These are phyloP conservation scores for Montipora capitata DNA, from an alignment of 92 coral and sea anemone genomes.

Conservation along the genomic window DNA sequence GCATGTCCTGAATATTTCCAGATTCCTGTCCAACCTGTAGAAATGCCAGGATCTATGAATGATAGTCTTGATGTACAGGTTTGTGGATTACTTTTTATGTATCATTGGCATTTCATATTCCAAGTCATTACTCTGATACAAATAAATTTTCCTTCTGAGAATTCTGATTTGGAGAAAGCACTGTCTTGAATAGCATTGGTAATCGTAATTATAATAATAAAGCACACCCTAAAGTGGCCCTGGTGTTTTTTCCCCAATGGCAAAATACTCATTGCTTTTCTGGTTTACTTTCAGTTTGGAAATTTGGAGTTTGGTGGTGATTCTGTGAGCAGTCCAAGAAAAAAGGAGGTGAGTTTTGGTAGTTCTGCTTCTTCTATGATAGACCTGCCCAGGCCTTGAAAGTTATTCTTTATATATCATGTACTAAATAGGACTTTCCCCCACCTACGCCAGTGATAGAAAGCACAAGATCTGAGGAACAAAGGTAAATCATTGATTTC, in stretches of 20 bases:
- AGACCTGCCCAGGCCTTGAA: not conserved
- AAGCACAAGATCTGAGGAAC: constrained; percentile 38
- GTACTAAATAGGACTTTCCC: constrained; percentile 31
- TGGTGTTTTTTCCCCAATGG: no score
- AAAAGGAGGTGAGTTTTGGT: constrained; percentile 59
- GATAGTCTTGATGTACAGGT: constrained; percentile 98
- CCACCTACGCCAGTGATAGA: constrained; percentile 39
- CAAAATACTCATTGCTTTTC: not conserved
- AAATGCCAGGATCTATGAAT: constrained; percentile 96
- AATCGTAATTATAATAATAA: no score
- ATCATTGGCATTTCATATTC: not conserved
- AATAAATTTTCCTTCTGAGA: not conserved
- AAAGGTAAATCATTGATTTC: constrained; percentile 12
- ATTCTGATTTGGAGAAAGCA: no score
- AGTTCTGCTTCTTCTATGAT: not conserved
- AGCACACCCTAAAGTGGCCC: no score
- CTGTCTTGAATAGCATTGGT: no score
- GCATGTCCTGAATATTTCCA: constrained; percentile 25
- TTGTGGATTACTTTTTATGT: not conserved
- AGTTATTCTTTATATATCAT: not conserved
- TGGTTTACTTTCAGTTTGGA: constrained; percentile 80
- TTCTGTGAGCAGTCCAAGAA: constrained; percentile 75
- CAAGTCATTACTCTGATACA: not conserved
- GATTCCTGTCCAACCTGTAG: constrained; percentile 96
- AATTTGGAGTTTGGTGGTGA: constrained; percentile 98